These are phyloP conservation scores for Hemibagrus wyckioides DNA, from an alignment of 2,113 vertebrate genomes.

Conservation along the genomic window DNA sequence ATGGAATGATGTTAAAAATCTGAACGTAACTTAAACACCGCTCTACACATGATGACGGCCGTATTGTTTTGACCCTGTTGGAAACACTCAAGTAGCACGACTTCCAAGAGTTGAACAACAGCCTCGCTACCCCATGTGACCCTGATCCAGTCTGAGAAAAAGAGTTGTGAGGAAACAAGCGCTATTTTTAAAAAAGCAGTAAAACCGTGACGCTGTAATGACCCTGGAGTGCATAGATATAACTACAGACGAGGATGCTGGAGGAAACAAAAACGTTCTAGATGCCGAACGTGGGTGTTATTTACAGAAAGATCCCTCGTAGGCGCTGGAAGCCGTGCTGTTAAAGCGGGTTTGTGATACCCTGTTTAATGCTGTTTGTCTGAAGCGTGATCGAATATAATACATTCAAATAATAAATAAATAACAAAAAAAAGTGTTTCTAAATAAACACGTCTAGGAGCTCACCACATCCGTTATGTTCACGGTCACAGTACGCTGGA, in stretches of 20 bases:
- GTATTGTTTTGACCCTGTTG: background rate
- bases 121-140: too few relatives aligned
- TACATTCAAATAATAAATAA: background rate
- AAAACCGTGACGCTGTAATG: background rate
- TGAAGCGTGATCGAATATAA: background rate
- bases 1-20: background rate
- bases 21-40: background rate
- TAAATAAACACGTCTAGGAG: background rate
- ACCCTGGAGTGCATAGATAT: background rate
- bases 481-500: background rate
- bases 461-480: background rate
- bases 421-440: background rate
- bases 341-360: background rate
- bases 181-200: background rate
- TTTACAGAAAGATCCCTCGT: background rate
- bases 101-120: too few relatives aligned
- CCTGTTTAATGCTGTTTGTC: constrained; percentile 19
- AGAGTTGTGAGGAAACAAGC: background rate
- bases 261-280: background rate
- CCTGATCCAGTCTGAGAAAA: too few relatives aligned
- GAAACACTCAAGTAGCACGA: background rate
- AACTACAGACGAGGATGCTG: background rate
- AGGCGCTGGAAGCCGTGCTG: background rate
- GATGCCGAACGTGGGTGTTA: background rate
- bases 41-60: too few relatives aligned